Percentiles rank a stretch among this genome's conserved stretches.
Evolutionary conservation across 1,140 invertebrate genomes (phyloP).

Genomic region (Parasteatoda tepidariorum): DNA sequence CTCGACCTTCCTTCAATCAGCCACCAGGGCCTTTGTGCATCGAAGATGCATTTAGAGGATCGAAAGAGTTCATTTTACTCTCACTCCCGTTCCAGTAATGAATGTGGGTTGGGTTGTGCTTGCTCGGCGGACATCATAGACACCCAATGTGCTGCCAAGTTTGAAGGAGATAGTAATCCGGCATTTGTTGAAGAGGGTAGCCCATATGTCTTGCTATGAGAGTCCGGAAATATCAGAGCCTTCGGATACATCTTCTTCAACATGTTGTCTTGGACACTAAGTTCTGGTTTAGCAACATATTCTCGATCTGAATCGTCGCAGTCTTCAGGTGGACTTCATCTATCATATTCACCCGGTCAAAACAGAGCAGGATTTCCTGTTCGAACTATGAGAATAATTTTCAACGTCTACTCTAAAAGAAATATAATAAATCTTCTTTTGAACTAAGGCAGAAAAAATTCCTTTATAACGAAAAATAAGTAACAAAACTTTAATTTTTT

Average conservation of each 20-base stretch:
- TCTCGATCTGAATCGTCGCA: no score
- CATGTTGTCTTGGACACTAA: no score
- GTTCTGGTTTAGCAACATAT: no score
- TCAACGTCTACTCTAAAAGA: no score
- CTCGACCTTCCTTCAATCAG: constrained; percentile 54
- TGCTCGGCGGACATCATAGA: constrained; percentile 81
- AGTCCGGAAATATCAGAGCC: constrained; percentile 67
- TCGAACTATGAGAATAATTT: no score
- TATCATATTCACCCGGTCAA: no score
- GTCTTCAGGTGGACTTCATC: no score
- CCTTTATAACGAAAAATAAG: constrained; percentile 46
- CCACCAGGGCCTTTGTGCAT: constrained; percentile 38
- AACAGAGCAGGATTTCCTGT: no score
- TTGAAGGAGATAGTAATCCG: constrained; percentile 67
- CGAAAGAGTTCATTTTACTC: no score
- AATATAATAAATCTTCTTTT: no score
- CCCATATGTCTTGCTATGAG: constrained; percentile 56
- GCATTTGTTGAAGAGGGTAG: constrained; percentile 53
- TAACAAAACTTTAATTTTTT: constrained; percentile 54
- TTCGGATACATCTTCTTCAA: no score
- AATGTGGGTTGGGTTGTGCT: constrained; percentile 73
- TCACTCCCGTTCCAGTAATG: constrained; percentile 77
- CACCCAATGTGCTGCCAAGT: constrained; percentile 81
- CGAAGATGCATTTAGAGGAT: no score
- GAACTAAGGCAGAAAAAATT: constrained; percentile 29